Percentiles rank a stretch among this genome's conserved stretches.
phyloP scores from a whole-genome alignment of 1,140 invertebrate species.

The Atta colombica region DNA sequence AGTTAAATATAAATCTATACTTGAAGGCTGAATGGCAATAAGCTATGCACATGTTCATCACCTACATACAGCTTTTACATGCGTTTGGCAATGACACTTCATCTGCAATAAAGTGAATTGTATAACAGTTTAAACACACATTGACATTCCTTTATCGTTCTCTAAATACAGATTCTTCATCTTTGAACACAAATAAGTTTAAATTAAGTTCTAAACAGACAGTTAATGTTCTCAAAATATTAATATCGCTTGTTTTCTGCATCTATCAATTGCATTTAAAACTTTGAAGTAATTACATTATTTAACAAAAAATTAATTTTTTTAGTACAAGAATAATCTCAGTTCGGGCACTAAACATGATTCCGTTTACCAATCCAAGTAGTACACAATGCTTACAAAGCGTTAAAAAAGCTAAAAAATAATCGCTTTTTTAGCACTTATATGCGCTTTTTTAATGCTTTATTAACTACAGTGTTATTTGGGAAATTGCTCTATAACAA shows the following conservation, averaged over 20 bases:
- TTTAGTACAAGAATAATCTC: too few species aligned
- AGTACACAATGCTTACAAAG: too few species aligned
- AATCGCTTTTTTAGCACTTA: too few species aligned
- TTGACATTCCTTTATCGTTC: not conserved
- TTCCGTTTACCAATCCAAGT: too few species aligned
- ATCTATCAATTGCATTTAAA: too few species aligned
- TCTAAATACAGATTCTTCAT: not conserved
- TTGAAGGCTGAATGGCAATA: conserved; percentile 53
- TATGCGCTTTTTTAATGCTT: too few species aligned
- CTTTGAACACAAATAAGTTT: not conserved
- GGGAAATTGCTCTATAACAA: too few species aligned
- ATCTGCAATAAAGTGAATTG: conserved; percentile 1
- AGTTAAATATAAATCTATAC: conserved; percentile 44
- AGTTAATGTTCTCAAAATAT: not conserved
- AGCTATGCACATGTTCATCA: not conserved
- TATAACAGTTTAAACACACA: not conserved
- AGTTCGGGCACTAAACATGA: too few species aligned
- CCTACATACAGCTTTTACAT: conserved; percentile 13
- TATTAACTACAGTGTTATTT: too few species aligned
- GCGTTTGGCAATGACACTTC: conserved; percentile 25
- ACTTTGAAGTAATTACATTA: too few species aligned
- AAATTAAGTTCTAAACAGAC: not conserved
- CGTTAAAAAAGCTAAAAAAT: too few species aligned
- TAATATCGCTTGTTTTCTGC: not conserved
- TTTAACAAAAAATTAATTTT: too few species aligned